Base-by-base conservation (phyloP, 1,140 invertebrate genomes). In the Drosophila punjabiensis region DNA sequence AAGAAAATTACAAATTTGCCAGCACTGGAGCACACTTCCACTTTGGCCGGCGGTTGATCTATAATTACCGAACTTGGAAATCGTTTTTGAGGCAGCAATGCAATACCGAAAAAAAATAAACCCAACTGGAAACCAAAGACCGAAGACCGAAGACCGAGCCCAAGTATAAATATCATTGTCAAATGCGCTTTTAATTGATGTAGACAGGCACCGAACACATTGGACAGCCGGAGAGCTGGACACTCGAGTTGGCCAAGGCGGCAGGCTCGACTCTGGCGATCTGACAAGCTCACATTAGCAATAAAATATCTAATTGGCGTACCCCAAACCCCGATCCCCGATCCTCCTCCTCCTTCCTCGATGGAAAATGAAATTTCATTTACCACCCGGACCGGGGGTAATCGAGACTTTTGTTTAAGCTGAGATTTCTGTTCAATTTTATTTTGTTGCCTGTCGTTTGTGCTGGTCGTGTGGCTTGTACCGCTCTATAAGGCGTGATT, bases 141-240 rank as follows among this genome's bases (percentile, higher is more conserved):
- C 37, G 41, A 16, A 47, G 47, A 43, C 56, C 37, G 41, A 64
- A 62, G 60, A 70, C 76, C 64, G 64, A 70, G 60, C 52, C 76
- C 63, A 56, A 48, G 66, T 80, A 75, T 79, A 89, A 90, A 90
- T 90, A 90, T 90, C 87, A 90, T 90, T 90, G 86, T 90, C 86
- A 90, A 90, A 90, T 90, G 87, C 50, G 82, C 82, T 90, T 90
- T 90, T 90, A 90, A 90, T 90, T 90, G 86, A 90, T 90, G 86
- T 87, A 68, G 86, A 90, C 86, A 90, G 87, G 76, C 77, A 63
- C 71, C 82, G 79, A 79, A 90, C 85, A 90, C 76, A 81, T 88
- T 82, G 86, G 86, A 89, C 86, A 89, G 86, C 69, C 78, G 50
- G 50, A 66, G 60, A 71, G 60, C 86, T 85, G 86, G 85, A 88